A percentile compares a stretch with the other conserved stretches of the same genome.
Conservation (phyloP, 2,113 vertebrate species). For the Odontophorus gujanensis region DNA sequence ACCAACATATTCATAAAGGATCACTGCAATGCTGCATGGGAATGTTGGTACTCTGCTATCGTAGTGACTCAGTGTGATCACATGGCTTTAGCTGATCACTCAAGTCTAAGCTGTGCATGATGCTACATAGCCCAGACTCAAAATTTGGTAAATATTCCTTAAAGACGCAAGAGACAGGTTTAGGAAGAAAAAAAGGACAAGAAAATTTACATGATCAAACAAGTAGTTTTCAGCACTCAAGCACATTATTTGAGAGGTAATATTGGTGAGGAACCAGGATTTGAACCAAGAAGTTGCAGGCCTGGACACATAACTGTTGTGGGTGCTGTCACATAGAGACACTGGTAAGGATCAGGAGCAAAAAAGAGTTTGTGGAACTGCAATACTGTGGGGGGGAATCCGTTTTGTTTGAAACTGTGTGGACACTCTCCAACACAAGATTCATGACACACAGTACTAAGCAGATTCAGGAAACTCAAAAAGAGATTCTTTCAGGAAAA, state of each 20-base stretch:
- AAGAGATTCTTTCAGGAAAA: not conserved
- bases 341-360: not conserved
- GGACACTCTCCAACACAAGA: not conserved
- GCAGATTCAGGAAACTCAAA: not conserved
- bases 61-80: not conserved
- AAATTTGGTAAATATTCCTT: not conserved
- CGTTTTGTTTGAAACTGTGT: not conserved
- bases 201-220: not conserved
- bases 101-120: not conserved
- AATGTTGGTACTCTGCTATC: not conserved
- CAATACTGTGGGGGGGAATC: not conserved
- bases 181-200: not conserved
- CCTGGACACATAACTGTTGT: not conserved
- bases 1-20: not conserved
- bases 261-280: not conserved
- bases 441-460: not conserved
- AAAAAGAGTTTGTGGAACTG: fast-evolving
- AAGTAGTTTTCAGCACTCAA: not conserved
- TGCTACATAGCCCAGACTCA: not conserved
- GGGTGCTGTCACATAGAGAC: not conserved
- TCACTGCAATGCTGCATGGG: not conserved
- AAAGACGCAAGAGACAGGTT: not conserved
- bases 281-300: not conserved
- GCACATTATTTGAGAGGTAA: not conserved
- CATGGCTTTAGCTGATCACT: not conserved